Base-by-base conservation (phyloP, 2,113 vertebrate genomes). In the Cyanoderma ruficeps region DNA sequence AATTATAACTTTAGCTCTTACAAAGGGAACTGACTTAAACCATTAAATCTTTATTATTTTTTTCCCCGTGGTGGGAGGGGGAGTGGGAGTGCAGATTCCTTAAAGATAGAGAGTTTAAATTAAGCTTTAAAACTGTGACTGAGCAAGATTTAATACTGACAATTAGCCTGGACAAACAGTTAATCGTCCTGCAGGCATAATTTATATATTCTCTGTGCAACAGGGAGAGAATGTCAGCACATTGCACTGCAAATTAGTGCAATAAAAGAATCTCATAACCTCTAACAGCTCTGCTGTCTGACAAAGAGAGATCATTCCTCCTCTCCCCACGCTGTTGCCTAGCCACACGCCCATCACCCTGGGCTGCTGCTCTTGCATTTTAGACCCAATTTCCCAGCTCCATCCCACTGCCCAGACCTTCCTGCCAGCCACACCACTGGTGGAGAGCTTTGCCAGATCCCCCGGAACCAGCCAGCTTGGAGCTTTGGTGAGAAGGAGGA, bases 51-150 rank as follows among this genome's bases (percentile, higher is more conserved):
- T 97, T 97, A 97, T 97, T 97, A 72, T 95, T 90, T 94, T 93
- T 87, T 88, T 52, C 56, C 89, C 91, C 1, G 4, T 74, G 59
- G 86, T 86, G 82, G 91, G 94, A 95, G 96, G 90, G 83, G 93
- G 83, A 95, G 94, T 92, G 91, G 92, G 94, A 97, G 94, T 89
- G 82, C 81, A 96, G 97, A 96, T 98, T 97, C 90, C 89, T 95
- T 96, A 97, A 98, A 98, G 97, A 97, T 89, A 96, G 95, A 97
- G 97, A 95, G 96, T 97, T 97, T 97, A 97, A 97, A 97, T 97
- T 97, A 97, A 98, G 97, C 97, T 96, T 98, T 97, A 97, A 97
- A 97, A 97, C 93, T 96, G 96, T 97, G 96, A 97, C 97, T 81
- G 95, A 96, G 96, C 94, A 95, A 95, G 97, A 97, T 96, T 97